Conservation (phyloP, 2,888 invertebrate species). For the Polietes domitor region DNA sequence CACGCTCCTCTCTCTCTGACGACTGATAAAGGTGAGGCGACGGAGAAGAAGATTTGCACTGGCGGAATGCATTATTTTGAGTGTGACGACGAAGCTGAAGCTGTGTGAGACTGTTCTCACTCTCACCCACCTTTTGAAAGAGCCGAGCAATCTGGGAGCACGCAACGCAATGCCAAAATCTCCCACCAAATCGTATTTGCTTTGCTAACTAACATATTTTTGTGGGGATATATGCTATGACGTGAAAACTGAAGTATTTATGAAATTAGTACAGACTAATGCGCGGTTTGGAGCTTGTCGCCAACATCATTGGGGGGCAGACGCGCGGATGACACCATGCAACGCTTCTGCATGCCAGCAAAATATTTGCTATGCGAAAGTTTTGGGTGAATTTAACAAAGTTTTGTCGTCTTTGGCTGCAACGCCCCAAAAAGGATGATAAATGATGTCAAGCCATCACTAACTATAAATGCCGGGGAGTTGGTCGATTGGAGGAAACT, state of each 20-base stretch:
- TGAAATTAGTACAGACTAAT: slow-evolving; percentile 36
- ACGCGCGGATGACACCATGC: background rate
- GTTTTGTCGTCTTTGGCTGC: background rate
- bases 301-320: background rate
- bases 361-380: background rate
- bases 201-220: background rate
- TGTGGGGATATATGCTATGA: background rate
- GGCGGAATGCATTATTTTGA: background rate
- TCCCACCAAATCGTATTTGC: slow-evolving; percentile 19
- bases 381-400: background rate
- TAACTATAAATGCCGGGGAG: background rate
- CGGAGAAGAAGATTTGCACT: slow-evolving; percentile 7
- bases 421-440: background rate
- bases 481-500: slow-evolving; percentile 11
- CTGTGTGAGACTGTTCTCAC: background rate
- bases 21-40: too few relatives aligned
- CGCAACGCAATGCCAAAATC: too few relatives aligned
- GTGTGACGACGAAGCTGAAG: background rate
- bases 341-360: background rate
- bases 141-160: background rate
- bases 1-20: background rate
- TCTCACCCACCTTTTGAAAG: slow-evolving; percentile 9
- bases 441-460: slow-evolving; percentile 5
- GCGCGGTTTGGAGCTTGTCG: slow-evolving; percentile 6
- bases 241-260: background rate